Conservation (phyloP, 1,140 invertebrate genomes). For the Drosophila pruinosa region DNA sequence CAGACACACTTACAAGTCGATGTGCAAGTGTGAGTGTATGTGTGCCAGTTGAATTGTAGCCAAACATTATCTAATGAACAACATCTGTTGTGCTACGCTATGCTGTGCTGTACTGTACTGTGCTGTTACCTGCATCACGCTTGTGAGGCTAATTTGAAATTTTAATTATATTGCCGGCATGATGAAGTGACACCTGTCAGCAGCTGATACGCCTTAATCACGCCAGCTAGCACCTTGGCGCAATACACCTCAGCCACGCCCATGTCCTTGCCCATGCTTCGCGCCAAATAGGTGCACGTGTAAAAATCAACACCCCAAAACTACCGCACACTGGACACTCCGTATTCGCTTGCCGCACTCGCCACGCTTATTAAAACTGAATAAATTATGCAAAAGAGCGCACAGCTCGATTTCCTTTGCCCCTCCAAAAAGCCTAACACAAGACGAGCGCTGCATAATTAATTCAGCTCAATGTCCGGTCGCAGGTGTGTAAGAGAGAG, state of each 20-base stretch:
- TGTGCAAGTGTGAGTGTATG: background rate
- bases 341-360: background rate
- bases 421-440: conserved; percentile 21
- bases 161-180: conserved; percentile 66
- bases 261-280: background rate
- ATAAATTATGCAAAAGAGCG: conserved; percentile 76
- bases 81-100: conserved; percentile 6
- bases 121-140: conserved; percentile 13
- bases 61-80: conserved; percentile 29
- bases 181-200: conserved; percentile 57
- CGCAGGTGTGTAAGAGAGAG: background rate
- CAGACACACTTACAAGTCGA: background rate
- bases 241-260: background rate
- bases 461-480: conserved; percentile 45
- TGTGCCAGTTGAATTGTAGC: background rate
- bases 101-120: background rate
- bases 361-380: conserved; percentile 76
- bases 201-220: conserved; percentile 72
- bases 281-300: background rate
- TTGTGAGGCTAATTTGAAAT: conserved; percentile 66
- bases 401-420: conserved; percentile 40
- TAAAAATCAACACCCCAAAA: conserved; percentile 11
- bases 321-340: background rate
- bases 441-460: conserved; percentile 68
- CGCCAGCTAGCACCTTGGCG: conserved; percentile 41